Evolutionary conservation across 2,797 vertebrate species (phyloP).

Genomic region (Gymnocypris eckloni): DNA sequence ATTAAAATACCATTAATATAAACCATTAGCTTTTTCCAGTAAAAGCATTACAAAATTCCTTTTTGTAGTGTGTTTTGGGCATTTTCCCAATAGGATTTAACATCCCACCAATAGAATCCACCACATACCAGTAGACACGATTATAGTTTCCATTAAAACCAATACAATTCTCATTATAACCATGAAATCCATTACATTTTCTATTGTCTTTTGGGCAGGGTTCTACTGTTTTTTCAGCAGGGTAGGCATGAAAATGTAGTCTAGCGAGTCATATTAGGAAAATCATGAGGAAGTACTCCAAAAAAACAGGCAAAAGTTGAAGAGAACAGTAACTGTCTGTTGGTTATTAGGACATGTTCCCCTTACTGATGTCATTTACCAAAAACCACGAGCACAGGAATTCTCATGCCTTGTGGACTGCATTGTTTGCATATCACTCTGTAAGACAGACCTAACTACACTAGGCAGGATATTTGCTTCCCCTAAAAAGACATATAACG

Average conservation of each 20-base stretch:
- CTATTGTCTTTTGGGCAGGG: no score
- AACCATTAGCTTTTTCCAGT: no score
- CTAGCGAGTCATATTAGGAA: neutral
- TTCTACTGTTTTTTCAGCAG: no score
- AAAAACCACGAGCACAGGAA: neutral
- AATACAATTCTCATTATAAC: no score
- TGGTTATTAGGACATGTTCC: slow-evolving; percentile 3
- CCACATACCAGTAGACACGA: no score
- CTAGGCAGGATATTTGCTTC: neutral
- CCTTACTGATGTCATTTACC: slow-evolving; percentile 17
- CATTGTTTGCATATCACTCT: neutral
- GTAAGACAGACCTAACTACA: neutral
- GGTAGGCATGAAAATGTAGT: neutral
- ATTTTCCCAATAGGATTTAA: no score
- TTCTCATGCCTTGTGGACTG: neutral
- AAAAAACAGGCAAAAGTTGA: neutral
- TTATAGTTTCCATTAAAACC: no score
- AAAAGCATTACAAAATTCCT: no score
- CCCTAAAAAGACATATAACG: neutral
- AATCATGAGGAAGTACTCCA: neutral
- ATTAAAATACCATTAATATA: no score
- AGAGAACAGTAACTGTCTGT: slow-evolving; percentile 26
- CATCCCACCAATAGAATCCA: no score
- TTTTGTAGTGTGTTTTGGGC: no score
- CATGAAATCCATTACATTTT: no score